Base-by-base conservation (phyloP, 2,888 invertebrate species). In the Lagria hirta region DNA sequence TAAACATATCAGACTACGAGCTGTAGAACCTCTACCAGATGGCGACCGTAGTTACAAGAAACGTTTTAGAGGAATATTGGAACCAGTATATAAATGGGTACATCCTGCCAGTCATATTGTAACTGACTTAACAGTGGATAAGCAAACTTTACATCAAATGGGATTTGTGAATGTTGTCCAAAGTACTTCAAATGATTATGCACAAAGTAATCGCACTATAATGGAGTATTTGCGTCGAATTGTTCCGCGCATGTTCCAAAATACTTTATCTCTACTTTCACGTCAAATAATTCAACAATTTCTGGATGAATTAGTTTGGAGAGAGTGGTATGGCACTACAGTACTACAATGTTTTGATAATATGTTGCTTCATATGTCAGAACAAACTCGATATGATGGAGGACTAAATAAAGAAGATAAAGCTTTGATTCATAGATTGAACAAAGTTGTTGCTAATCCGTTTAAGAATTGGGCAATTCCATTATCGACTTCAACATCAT, bases 241-340 rank as follows among this genome's bases (percentile, higher is more conserved):
- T 36, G 89, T 92, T 2, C 92, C 93, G 0, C 79, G 90, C 60
- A 91, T 92, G 90, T 93, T 92, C 73, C 86, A 91, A 74, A 91
- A 89, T 55, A 91, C 91, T 0, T 70, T 92, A 4, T 88, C 89
- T 5, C 67, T 90, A 51, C 72, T 93, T 0, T 89, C 88, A 1
- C 76, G 88, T 28, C 87, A 86, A 70, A 88, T 91, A 66, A 90
- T 93, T 59, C 93, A 93, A 68, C 90, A 91, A 68, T 92, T 92
- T 69, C 72, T 93, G 51, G 92, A 93, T 66, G 93, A 93, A 64
- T 71, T 93, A 10, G 72, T 90, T 6, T 93, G 93, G 92, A 77
- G 93, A 42, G 92, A 93, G 67, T 83, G 86, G 63, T 92, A 82
- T 64, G 92, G 91, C 0, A 77, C 81, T 3, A 83, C 86, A 0